Percentiles rank a stretch among this genome's conserved stretches.
phyloP scores from a whole-genome alignment of 2,888 invertebrate species.

The Pecten maximus region DNA sequence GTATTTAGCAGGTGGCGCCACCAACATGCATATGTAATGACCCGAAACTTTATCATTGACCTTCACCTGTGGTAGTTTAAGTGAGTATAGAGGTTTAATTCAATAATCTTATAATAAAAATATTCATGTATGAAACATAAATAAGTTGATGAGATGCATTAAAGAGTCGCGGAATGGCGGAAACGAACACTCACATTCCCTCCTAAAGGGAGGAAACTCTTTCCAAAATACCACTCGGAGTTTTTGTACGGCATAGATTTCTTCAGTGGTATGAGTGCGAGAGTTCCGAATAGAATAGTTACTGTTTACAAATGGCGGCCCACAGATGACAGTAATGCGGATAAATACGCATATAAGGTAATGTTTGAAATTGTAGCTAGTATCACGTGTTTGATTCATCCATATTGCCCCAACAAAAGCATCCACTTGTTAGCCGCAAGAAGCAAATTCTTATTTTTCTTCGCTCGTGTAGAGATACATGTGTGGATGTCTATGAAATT shows the following conservation, averaged over 20 bases:
- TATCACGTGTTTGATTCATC: no score
- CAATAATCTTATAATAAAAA: not conserved
- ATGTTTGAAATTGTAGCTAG: not conserved
- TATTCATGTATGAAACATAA: not conserved
- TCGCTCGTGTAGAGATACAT: no score
- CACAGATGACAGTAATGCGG: not conserved
- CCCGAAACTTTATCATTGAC: conserved; percentile 6
- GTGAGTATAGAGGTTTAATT: not conserved
- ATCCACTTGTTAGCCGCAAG: no score
- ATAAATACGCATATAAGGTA: not conserved
- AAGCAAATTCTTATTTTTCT: no score
- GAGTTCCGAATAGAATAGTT: conserved; percentile 26
- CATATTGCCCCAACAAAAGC: no score
- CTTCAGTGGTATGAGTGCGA: not conserved
- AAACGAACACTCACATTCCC: not conserved
- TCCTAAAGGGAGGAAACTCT: not conserved
- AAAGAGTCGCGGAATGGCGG: not conserved
- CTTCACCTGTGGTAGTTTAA: not conserved
- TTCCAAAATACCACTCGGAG: not conserved
- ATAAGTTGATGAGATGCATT: not conserved
- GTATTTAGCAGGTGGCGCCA: conserved; percentile 13
- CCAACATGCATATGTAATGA: conserved; percentile 22
- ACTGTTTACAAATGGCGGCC: conserved; percentile 23
- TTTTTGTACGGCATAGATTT: not conserved
- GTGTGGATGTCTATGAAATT: no score